Percentiles rank a stretch among this genome's conserved stretches.
Evolutionary conservation across 2,888 invertebrate genomes (phyloP).

Genomic region (Watsonalla cultraria): DNA sequence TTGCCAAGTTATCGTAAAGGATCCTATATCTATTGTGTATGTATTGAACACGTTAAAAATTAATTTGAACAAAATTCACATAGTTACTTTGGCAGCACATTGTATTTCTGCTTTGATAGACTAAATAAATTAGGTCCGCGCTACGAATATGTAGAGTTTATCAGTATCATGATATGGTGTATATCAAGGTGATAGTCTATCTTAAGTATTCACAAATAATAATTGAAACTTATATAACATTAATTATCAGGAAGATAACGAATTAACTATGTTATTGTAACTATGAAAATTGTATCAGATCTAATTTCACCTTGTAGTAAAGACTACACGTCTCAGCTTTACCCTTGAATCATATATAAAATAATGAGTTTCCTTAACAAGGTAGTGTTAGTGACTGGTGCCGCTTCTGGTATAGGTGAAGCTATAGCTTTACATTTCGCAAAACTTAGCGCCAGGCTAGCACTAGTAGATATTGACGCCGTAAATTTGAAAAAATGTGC

Average conservation of each 20-base stretch:
- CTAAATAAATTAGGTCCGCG: too few species aligned
- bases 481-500: constrained; percentile 26
- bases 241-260: too few species aligned
- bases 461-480: constrained; percentile 31
- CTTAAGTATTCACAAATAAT: too few species aligned
- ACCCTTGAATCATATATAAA: not conserved
- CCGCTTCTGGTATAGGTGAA: constrained; percentile 42
- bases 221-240: too few species aligned
- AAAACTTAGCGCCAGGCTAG: constrained; percentile 35
- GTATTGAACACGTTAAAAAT: too few species aligned
- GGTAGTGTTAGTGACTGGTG: constrained; percentile 41
- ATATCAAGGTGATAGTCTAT: too few species aligned
- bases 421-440: constrained; percentile 36
- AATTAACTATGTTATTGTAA: too few species aligned
- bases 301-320: not conserved
- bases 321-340: not conserved
- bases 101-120: too few species aligned
- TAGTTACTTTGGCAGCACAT: too few species aligned
- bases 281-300: not conserved
- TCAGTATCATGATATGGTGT: too few species aligned
- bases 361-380: constrained; percentile 40
- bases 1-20: constrained; percentile 23
- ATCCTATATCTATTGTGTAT: constrained; percentile 13
- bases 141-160: too few species aligned
- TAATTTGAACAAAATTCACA: too few species aligned